Conservation (phyloP, 1,140 invertebrate genomes). For the Arctopsyche grandis region DNA sequence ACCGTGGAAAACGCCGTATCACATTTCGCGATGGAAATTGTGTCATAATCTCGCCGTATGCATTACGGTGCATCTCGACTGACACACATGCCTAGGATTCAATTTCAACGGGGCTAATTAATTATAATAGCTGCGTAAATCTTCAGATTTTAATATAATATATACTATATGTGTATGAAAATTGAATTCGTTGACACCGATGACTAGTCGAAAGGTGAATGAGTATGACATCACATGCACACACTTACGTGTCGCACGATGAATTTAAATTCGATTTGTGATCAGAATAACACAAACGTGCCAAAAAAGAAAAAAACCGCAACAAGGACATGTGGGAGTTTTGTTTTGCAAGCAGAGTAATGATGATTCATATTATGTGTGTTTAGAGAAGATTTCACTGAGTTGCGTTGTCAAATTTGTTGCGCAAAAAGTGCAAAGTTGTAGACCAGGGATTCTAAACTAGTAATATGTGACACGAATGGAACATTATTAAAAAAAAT, state of each 20-base stretch:
- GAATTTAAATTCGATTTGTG: slow-evolving; percentile 8
- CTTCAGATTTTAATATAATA: no score
- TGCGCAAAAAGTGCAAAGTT: not conserved
- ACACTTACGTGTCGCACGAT: not conserved
- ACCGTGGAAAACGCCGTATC: slow-evolving; percentile 11
- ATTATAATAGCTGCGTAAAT: not conserved
- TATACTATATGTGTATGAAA: not conserved
- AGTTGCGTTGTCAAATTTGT: not conserved
- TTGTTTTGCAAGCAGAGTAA: not conserved
- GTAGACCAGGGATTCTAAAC: no score
- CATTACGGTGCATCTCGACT: slow-evolving; percentile 4
- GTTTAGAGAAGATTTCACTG: no score
- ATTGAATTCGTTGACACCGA: slow-evolving; percentile 13
- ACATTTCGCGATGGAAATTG: slow-evolving; percentile 21
- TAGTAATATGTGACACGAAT: no score
- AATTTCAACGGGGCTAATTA: not conserved
- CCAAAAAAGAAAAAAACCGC: not conserved
- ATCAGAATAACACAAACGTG: not conserved
- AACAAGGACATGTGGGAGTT: not conserved
- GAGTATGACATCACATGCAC: not conserved
- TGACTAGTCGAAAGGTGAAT: slow-evolving; percentile 1
- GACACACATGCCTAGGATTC: slow-evolving; percentile 2
- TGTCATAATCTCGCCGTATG: slow-evolving; percentile 12
- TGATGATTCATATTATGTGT: not conserved
- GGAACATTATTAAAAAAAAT: no score